These are phyloP conservation scores for Hippoglossus hippoglossus DNA, from an alignment of 2,797 vertebrate genomes.

Conservation along the genomic window DNA sequence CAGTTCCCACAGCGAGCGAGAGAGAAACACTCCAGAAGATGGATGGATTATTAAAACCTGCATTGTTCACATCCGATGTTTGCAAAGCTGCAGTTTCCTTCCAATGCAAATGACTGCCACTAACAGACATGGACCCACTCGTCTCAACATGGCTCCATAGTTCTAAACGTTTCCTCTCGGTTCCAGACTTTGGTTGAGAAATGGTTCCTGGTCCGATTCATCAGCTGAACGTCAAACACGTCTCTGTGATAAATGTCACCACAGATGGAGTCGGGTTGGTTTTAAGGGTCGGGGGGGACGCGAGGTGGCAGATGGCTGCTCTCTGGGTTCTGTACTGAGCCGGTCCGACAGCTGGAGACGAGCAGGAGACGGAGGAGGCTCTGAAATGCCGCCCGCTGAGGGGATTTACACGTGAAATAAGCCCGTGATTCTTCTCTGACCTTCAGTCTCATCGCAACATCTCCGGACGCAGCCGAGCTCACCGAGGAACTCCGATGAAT, in stretches of 20 bases:
- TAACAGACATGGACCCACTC: too few relatives aligned
- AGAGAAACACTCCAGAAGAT: too few relatives aligned
- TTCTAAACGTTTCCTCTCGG: too few relatives aligned
- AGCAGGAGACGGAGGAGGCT: slow-evolving; percentile 2
- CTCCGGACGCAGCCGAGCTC: not conserved
- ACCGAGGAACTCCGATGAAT: slow-evolving; percentile 5
- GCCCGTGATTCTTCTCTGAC: slow-evolving; percentile 23
- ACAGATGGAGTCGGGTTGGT: slow-evolving; percentile 24
- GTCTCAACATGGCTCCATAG: too few relatives aligned
- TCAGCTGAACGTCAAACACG: too few relatives aligned
- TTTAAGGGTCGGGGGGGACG: not conserved
- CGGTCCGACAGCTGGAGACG: slow-evolving; percentile 44
- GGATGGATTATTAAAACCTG: too few relatives aligned
- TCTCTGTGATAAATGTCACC: not conserved
- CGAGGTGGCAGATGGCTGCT: slow-evolving; percentile 22
- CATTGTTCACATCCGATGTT: too few relatives aligned
- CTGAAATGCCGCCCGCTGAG: slow-evolving; percentile 36
- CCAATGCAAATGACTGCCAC: too few relatives aligned
- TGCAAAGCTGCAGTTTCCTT: too few relatives aligned
- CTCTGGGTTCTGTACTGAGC: slow-evolving; percentile 15
- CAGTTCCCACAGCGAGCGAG: too few relatives aligned
- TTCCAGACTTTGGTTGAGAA: too few relatives aligned
- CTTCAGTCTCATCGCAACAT: slow-evolving; percentile 29
- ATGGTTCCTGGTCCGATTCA: too few relatives aligned
- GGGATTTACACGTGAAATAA: slow-evolving; percentile 25